Evolutionary conservation across 1,140 invertebrate species (phyloP).

Genomic region (Zaprionus gabonicus): DNA sequence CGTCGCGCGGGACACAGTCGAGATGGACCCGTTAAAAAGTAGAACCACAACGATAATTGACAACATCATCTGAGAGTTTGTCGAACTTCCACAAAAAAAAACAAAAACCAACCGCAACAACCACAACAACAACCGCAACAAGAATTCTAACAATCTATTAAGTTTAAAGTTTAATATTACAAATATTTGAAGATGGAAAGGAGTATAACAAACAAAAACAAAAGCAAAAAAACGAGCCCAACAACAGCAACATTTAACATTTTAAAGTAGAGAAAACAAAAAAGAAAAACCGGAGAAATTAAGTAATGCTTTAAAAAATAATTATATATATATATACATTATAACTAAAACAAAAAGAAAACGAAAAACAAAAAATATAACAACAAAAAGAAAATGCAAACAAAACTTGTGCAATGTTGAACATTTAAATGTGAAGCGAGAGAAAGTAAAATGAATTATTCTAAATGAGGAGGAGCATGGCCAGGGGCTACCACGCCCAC

Average conservation of each 20-base stretch:
- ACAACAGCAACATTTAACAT: slow-evolving; percentile 77
- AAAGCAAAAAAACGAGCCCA: slow-evolving; percentile 47
- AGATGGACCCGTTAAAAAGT: slow-evolving; percentile 9
- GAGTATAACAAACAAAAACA: slow-evolving; percentile 34
- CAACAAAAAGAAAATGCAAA: background rate
- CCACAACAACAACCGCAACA: slow-evolving; percentile 42
- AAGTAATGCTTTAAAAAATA: slow-evolving; percentile 69
- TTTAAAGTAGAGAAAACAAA: slow-evolving; percentile 69
- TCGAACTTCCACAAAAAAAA: slow-evolving; percentile 66
- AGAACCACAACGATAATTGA: slow-evolving; percentile 76
- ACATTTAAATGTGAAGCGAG: slow-evolving; percentile 52
- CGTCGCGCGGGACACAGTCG: slow-evolving; percentile 15
- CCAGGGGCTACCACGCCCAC: slow-evolving; percentile 19
- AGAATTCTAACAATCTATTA: slow-evolving; percentile 79
- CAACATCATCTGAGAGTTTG: slow-evolving; percentile 57
- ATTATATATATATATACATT: slow-evolving; percentile 62
- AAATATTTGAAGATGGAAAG: slow-evolving; percentile 38
- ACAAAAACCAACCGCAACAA: slow-evolving; percentile 51
- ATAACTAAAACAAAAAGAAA: slow-evolving; percentile 36
- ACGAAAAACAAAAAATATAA: slow-evolving; percentile 35
- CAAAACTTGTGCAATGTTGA: slow-evolving; percentile 77
- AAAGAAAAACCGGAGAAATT: slow-evolving; percentile 42
- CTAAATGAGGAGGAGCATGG: slow-evolving; percentile 23
- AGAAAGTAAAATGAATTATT: slow-evolving; percentile 34
- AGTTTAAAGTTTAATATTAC: slow-evolving; percentile 74